Percentiles rank a stretch among this genome's conserved stretches.
Evolutionary conservation across 2,113 vertebrate genomes (phyloP).

Genomic region (Leptobrachium ailaonicum): DNA sequence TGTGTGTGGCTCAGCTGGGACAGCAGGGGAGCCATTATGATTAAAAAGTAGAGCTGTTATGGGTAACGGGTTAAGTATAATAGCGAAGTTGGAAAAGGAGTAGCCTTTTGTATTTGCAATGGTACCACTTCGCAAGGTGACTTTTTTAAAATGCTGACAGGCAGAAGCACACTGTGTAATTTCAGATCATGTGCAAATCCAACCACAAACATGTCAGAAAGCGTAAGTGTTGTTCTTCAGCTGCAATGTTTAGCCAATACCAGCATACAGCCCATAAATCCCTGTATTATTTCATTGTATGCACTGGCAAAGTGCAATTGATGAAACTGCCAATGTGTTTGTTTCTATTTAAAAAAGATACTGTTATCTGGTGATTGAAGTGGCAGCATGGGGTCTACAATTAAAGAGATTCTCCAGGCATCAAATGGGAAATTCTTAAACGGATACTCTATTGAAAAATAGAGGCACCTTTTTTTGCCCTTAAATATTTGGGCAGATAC

Average conservation of each 20-base stretch:
- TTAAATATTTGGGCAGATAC: too few relatives aligned
- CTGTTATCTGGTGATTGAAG: background rate
- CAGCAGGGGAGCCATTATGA: too few relatives aligned
- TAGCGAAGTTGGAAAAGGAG: too few relatives aligned
- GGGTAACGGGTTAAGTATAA: too few relatives aligned
- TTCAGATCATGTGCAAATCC: slow-evolving; percentile 42
- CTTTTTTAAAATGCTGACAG: slow-evolving; percentile 25
- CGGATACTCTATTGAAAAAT: too few relatives aligned
- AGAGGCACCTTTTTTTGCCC: too few relatives aligned
- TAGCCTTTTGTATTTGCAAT: background rate
- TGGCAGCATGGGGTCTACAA: too few relatives aligned
- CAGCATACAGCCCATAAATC: slow-evolving; percentile 31
- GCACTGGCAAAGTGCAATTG: slow-evolving; percentile 12
- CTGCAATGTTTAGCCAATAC: slow-evolving; percentile 40
- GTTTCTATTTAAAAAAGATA: background rate
- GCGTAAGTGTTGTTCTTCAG: slow-evolving; percentile 39
- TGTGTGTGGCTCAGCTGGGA: too few relatives aligned
- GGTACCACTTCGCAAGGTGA: slow-evolving; percentile 35
- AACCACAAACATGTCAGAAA: slow-evolving; percentile 39
- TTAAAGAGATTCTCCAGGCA: too few relatives aligned
- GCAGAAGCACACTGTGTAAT: slow-evolving; percentile 37
- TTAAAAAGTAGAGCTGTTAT: too few relatives aligned
- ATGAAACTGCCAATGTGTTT: slow-evolving; percentile 21
- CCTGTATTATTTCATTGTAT: slow-evolving; percentile 43
- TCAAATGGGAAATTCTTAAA: too few relatives aligned